phyloP scores from a whole-genome alignment of 2,888 invertebrate genomes.

The Drosophila sordidapex region DNA sequence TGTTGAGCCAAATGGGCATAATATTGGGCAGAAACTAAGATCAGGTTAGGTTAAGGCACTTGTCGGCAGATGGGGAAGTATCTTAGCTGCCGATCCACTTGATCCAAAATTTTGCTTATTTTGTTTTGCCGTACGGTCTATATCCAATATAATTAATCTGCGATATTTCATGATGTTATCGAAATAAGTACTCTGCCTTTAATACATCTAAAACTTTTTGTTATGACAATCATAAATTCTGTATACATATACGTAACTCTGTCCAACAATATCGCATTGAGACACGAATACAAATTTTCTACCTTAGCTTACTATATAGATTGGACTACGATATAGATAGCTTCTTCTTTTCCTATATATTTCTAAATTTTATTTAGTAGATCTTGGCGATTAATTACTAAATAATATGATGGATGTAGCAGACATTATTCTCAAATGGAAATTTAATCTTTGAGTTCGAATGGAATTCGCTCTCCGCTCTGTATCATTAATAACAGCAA shows the following conservation, averaged over 20 bases:
- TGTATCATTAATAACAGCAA: background rate
- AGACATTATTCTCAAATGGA: background rate
- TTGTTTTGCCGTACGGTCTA: background rate
- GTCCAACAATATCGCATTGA: background rate
- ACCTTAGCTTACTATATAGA: background rate
- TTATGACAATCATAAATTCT: background rate
- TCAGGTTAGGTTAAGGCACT: background rate
- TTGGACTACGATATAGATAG: background rate
- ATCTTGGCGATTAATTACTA: background rate
- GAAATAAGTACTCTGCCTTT: too few species aligned
- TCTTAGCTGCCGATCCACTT: background rate
- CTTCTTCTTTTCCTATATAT: background rate
- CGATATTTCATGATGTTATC: too few species aligned
- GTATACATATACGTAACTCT: background rate
- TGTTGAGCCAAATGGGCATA: background rate
- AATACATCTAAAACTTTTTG: background rate
- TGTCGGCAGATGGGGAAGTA: background rate
- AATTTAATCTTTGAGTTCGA: background rate
- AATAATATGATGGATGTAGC: background rate
- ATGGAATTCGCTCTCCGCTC: background rate
- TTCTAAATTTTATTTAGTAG: background rate
- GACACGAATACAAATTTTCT: background rate
- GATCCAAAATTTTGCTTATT: background rate
- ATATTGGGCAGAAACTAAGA: background rate
- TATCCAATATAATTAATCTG: background rate